Base-by-base conservation (phyloP, 92 coral and sea anemone genomes). In the Isaurus tuberculatus region DNA sequence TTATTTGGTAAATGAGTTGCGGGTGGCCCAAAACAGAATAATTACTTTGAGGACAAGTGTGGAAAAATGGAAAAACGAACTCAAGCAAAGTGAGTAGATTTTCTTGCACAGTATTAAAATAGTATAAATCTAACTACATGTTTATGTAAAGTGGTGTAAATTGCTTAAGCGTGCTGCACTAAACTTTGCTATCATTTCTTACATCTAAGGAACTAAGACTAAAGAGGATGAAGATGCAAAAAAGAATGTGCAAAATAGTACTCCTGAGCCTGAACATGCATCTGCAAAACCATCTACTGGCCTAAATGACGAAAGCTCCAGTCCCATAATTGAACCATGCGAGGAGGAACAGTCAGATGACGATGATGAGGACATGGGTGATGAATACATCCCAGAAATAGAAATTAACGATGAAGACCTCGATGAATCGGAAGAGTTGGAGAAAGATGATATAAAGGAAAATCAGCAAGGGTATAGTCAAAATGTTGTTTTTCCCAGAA, bases 11-110 rank as follows among this genome's bases (percentile, higher is more conserved):
- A 69, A 69, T 23, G 49, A 69, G 46, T 69, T 69, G 46, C 49
- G 74, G 74, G 48, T 69, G 51, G 74, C 48, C 49, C 48, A 69
- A 36, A 69, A 69, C 28, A 69, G 26, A 69, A 69, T 69, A 13
- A 33, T 69, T 33, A 69, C 74, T 32, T 33, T 69, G 33, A 61
- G 16, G 68, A 61, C 32, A 61, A 61, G 67, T 61, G 67, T 61
- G 67, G 67, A 61, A 61, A 61, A 61, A 27, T 61, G 67, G 67
- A 61, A 61, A 13, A 61, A 61, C 26, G 5, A 32, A 69, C 26
- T 14, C 44, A 69, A 69, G 73, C 73, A 69, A 69, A 33, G 73
- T 69, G 49, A 34, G 49, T 34, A 16, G 26, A 69, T 61, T 69
- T 69, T 60, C 32, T 61, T 61, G 32, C 30, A 23, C 11, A 61